Evolutionary conservation across 2,113 vertebrate species (phyloP).

Genomic region (Eptatretus burgeri): DNA sequence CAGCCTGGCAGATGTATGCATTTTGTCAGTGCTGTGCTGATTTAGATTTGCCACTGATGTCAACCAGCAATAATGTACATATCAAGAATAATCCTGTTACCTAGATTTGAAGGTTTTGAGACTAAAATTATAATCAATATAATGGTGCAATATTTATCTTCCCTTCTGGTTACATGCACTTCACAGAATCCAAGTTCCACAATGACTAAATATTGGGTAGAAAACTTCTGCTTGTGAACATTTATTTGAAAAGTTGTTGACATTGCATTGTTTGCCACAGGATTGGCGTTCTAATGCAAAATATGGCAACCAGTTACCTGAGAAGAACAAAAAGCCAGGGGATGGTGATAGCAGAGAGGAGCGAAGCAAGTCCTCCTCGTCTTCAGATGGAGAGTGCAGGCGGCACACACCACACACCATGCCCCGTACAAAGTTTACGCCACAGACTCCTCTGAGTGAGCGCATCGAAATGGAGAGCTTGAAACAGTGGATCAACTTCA

Average conservation of each 20-base stretch:
- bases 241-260: neutral
- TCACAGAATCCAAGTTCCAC: no score
- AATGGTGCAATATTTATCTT: no score
- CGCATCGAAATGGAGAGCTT: neutral
- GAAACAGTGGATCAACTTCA: slow-evolving; percentile 5
- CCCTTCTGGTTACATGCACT: no score
- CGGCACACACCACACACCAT: neutral
- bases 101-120: no score
- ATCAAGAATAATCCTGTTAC: no score
- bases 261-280: neutral
- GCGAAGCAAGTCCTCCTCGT: neutral
- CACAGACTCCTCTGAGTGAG: neutral
- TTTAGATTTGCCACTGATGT: no score
- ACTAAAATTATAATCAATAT: no score
- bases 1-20: no score
- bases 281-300: neutral
- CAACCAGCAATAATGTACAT: no score
- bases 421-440: neutral
- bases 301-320: neutral
- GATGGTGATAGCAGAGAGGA: neutral
- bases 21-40: no score
- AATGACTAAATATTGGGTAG: neutral
- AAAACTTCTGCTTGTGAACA: neutral
- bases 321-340: slow-evolving; percentile 2
- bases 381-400: slow-evolving; percentile 3